A percentile compares a stretch with the other conserved stretches of the same genome.
phyloP scores from a whole-genome alignment of 1,140 invertebrate species.

The Andrena cerasifolii region DNA sequence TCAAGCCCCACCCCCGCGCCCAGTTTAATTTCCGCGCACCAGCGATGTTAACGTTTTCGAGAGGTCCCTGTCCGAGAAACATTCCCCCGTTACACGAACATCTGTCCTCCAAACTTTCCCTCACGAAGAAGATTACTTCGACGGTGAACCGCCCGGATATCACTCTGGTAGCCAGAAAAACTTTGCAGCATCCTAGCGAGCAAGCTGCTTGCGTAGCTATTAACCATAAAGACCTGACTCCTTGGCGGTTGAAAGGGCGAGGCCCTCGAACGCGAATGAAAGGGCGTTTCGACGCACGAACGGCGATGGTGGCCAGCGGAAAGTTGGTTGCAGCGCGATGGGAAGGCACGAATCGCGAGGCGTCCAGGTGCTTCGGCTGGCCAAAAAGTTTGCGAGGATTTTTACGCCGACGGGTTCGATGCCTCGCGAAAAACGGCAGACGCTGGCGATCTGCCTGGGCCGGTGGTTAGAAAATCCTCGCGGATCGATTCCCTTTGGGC shows the following conservation, averaged over 20 bases:
- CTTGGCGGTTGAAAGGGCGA: neutral
- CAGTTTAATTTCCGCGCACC: slow-evolving; percentile 19
- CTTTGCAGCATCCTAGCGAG: too few species aligned
- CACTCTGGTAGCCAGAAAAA: too few species aligned
- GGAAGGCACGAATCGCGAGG: neutral
- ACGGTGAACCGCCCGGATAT: too few species aligned
- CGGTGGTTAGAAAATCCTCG: slow-evolving; percentile 54
- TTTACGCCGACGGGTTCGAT: slow-evolving; percentile 5
- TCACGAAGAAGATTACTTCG: too few species aligned
- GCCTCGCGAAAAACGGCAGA: neutral
- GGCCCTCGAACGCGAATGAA: neutral
- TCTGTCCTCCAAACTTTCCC: too few species aligned
- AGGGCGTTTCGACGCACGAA: slow-evolving; percentile 11
- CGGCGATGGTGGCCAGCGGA: neutral
- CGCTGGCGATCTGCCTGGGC: slow-evolving; percentile 50
- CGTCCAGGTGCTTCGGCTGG: neutral
- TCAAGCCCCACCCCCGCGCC: neutral
- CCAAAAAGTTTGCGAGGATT: slow-evolving; percentile 15
- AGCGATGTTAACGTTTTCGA: neutral
- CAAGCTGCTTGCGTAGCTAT: too few species aligned
- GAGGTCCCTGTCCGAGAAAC: too few species aligned
- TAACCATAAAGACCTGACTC: neutral
- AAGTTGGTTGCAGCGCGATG: neutral
- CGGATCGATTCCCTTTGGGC: slow-evolving; percentile 54
- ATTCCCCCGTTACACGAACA: too few species aligned